Conservation (phyloP, 2,113 vertebrate species). For the Strix aluco region DNA sequence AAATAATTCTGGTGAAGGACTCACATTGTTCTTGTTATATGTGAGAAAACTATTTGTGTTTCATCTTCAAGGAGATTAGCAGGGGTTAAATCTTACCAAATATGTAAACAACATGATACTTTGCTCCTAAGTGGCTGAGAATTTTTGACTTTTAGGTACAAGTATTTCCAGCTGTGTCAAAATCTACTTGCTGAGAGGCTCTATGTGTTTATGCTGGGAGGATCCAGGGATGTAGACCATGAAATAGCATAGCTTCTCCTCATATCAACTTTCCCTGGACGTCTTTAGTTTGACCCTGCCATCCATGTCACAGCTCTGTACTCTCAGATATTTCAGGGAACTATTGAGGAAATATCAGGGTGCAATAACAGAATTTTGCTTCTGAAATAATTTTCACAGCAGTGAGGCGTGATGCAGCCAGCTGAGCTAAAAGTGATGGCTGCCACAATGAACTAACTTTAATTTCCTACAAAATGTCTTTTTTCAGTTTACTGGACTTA, state of each 20-base stretch:
- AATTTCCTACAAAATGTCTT: constrained; percentile 4
- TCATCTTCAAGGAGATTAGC: background rate
- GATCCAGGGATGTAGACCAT: background rate
- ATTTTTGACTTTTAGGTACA: background rate
- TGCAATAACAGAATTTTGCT: background rate
- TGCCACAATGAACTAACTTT: background rate
- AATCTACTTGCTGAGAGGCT: background rate
- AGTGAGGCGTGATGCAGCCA: fast-evolving
- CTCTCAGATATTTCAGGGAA: background rate
- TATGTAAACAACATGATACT: background rate
- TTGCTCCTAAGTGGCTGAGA: background rate
- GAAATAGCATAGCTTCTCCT: background rate
- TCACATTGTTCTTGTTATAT: background rate
- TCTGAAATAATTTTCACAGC: background rate
- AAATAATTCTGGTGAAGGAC: constrained; percentile 22
- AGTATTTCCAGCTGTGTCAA: background rate
- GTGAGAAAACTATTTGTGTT: background rate
- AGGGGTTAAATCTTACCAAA: background rate
- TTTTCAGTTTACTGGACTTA: background rate
- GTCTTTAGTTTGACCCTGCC: background rate
- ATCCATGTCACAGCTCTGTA: background rate
- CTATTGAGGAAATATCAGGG: background rate
- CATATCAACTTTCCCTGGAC: background rate
- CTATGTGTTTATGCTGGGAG: background rate
- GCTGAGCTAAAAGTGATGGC: background rate